These are phyloP conservation scores for Pseudocheirus occidentalis DNA, from an alignment of 2,797 vertebrate species.

Conservation along the genomic window DNA sequence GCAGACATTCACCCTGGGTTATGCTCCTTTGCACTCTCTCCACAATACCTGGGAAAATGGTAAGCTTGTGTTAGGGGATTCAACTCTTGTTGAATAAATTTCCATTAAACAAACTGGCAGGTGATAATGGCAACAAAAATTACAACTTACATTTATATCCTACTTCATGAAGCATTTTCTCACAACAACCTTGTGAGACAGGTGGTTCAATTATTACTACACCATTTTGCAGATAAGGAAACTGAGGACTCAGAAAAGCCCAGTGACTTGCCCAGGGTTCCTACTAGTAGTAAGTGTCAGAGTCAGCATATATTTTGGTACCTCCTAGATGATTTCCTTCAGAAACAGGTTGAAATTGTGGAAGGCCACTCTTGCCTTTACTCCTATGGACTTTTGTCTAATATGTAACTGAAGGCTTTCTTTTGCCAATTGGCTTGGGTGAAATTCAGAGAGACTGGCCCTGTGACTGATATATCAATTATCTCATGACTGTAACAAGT, in stretches of 20 bases:
- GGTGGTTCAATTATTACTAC: background rate
- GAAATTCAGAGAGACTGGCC: background rate
- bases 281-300: background rate
- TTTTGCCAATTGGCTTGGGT: background rate
- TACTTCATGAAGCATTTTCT: background rate
- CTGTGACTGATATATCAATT: conserved; percentile 17
- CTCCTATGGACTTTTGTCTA: conserved; percentile 23
- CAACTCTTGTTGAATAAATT: rapidly evolving
- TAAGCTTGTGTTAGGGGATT: background rate
- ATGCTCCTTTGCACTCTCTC: background rate
- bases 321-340: background rate
- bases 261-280: background rate
- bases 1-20: background rate
- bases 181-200: background rate
- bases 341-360: background rate
- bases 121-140: background rate
- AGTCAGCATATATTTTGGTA: background rate
- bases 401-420: background rate
- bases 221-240: background rate
- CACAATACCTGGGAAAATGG: background rate
- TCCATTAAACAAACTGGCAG: background rate
- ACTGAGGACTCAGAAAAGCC: background rate
- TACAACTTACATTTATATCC: background rate
- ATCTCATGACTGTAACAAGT: background rate
- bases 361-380: background rate